Base-by-base conservation (phyloP, 2,113 vertebrate species). In the Tragelaphus imberbis region DNA sequence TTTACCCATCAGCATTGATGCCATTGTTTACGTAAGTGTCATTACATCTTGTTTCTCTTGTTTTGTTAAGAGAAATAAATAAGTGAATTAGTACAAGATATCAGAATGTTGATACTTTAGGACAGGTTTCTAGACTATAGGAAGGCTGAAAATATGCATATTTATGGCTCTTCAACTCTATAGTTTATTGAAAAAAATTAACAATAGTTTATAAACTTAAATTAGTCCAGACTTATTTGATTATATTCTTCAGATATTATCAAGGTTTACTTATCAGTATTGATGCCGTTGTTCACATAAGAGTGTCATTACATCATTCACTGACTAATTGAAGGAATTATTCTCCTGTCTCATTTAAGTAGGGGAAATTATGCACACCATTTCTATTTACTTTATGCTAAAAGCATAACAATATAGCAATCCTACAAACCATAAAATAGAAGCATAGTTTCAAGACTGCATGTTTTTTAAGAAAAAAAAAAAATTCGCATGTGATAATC, bases 311-410 rank as follows among this genome's bases (percentile, higher is more conserved):
- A 40, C 80, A 91, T 95, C 86, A 91, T 61, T 97, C 89, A 84
- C 51, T 97, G 47, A 61, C 53, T 97, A 91, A 97, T 1, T 94
- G 87, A 95, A 28, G 75, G 44, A 98, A 98, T 98, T 95, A 89
- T 96, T 98, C 96, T n/a, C 80, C 47, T 86, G 49, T 95, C 93
- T 97, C 94, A 97, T 97, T 97, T 98, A 97, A 97, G 59, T 93
- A 71, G n/a, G 51, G 80, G 16, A 91, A 97, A 86, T 40, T 59
- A 27, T 87, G 56, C 40, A 84, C 44, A 40, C n/a, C 84, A 92
- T 92, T 98, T 97, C 90, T 96, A 75, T 56, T 91, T 96, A 97
- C 81, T 93, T 97, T 93, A 94, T 87, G 51, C 91, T 96, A 47
- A 97, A 95, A 97, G 59, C 0, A 6, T 91, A 97, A 96, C 94